Evolutionary conservation across 2,113 vertebrate genomes (phyloP).

Genomic region (Halcyon senegalensis): DNA sequence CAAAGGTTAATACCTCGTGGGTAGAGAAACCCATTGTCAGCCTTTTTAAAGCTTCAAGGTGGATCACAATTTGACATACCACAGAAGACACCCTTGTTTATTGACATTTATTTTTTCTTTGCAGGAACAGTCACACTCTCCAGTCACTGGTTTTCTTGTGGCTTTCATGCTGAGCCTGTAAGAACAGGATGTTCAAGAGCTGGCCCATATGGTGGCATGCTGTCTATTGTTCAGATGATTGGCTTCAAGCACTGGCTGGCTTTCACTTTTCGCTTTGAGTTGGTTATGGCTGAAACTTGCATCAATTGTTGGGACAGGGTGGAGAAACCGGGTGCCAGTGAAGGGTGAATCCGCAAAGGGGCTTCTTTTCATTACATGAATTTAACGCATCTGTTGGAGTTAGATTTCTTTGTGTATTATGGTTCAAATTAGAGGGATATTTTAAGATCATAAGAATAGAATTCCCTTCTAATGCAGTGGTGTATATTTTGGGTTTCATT

Average conservation of each 20-base stretch:
- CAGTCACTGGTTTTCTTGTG: background rate
- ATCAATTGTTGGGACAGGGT: constrained; percentile 13
- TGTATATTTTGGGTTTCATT: constrained; percentile 58
- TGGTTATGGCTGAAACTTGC: constrained; percentile 39
- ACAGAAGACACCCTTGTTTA: constrained; percentile 28
- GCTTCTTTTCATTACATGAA: constrained; percentile 58
- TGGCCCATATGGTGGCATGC: constrained; percentile 13
- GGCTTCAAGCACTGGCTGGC: constrained; percentile 26
- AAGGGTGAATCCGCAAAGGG: background rate
- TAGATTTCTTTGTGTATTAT: constrained; percentile 69
- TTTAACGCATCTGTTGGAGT: constrained; percentile 64
- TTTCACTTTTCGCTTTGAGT: constrained; percentile 63
- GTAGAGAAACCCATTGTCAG: background rate
- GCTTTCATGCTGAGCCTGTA: constrained; percentile 15
- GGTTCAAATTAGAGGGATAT: constrained; percentile 74
- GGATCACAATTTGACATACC: background rate
- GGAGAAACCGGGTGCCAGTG: background rate
- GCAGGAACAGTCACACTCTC: constrained; percentile 5
- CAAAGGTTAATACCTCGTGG: background rate
- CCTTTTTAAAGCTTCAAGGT: constrained; percentile 9
- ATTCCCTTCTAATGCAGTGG: constrained; percentile 54
- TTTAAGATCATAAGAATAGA: constrained; percentile 72
- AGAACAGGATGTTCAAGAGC: constrained; percentile 22
- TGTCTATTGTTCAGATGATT: constrained; percentile 41
- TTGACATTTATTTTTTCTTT: constrained; percentile 20